Evolutionary conservation across 2,797 vertebrate species (phyloP).

Genomic region (Siniperca scherzeri): DNA sequence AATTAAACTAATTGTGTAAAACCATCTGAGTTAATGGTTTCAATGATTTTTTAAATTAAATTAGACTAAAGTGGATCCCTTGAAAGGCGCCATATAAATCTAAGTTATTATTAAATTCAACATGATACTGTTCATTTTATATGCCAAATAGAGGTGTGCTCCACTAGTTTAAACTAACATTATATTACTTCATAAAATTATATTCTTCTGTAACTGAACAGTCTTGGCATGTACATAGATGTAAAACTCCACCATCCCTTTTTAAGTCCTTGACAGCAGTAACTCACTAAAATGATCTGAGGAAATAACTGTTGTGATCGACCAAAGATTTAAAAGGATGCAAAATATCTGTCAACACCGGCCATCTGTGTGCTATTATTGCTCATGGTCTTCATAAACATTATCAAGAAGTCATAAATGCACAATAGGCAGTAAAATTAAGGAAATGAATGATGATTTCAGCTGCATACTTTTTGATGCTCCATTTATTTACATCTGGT

Average conservation of each 20-base stretch:
- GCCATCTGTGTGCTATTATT: constrained; percentile 51
- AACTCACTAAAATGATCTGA: constrained; percentile 9
- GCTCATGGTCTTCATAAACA: constrained; percentile 36
- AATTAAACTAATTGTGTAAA: neutral
- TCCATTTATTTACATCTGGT: constrained; percentile 39
- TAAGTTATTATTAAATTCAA: neutral
- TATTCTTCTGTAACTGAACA: neutral
- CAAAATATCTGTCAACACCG: constrained; percentile 7
- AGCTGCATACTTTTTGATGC: constrained; percentile 37
- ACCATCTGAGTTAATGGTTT: neutral
- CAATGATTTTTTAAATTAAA: neutral
- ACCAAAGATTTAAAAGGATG: constrained; percentile 17
- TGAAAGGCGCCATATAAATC: too few relatives aligned
- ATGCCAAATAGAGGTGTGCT: neutral
- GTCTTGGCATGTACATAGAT: too few relatives aligned
- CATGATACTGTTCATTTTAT: neutral
- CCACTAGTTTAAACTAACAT: too few relatives aligned
- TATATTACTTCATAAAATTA: neutral
- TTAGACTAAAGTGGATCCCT: too few relatives aligned
- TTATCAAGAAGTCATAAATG: constrained; percentile 41
- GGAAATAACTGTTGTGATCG: constrained; percentile 10
- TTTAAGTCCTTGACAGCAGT: constrained; percentile 9
- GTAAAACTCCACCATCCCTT: neutral
- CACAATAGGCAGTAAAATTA: constrained; percentile 27
- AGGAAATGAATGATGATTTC: constrained; percentile 44